Base-by-base conservation (phyloP, 2,797 vertebrate species). In the Pantherophis vulpinus region DNA sequence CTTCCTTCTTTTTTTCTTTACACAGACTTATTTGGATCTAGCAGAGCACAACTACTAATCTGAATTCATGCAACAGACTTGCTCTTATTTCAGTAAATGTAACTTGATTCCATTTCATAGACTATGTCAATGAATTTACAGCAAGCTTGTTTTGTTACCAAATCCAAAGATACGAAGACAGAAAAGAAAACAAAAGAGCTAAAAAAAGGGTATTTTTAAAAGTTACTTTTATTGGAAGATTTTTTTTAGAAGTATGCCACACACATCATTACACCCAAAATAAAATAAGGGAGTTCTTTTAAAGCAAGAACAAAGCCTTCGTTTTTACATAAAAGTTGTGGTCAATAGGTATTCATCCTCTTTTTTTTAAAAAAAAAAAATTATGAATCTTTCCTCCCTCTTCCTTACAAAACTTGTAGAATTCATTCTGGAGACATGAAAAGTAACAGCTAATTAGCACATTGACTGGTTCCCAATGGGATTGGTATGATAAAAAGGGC, bases 401-500 rank as follows among this genome's bases (percentile, higher is more conserved):
- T 91, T 91, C 93, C 74, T 94, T 94, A 92, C 60, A 93, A 91
- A 97, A 97, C 93, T 94, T 96, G 94, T 95, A 97, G 98, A 98
- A 98, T 98, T 98, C 96, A 83, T 96, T 96, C 98, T 93, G 95
- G 98, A 98, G 98, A 98, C 98, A 98, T 98, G 98, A 98, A 98
- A 99, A 98, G 98, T 98, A 98, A 98, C 98, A 98, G 98, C 98
- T 99, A 98, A 99, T 99, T 99, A 99, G 98, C 99, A 99, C 98
- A 98, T 98, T 98, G 98, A 98, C 98, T 97, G 98, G 97, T 98
- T 98, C 98, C 98, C 98, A 97, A 95, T 97, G 96, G 98, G 98
- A 98, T 98, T 99, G 98, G 98, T 98, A 98, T 99, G 98, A 98
- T 98, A 98, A 99, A 98, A 98, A 98, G 98, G 98, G 97, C 95